phyloP scores from a whole-genome alignment of 53 echinoderm and acorn worm species.

The Paracentrotus lividus region DNA sequence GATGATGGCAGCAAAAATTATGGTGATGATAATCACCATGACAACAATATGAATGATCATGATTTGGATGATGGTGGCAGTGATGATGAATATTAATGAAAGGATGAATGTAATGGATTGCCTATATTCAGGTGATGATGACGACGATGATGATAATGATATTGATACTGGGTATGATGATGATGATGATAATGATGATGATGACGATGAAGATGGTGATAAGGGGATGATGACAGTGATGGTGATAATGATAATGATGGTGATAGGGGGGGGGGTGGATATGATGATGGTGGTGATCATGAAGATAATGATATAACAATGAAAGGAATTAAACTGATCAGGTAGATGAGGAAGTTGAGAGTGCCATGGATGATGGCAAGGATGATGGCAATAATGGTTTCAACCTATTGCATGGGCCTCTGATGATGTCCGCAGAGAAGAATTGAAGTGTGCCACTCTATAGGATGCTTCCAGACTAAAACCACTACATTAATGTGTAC shows the following conservation, averaged over 20 bases:
- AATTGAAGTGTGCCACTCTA: background rate
- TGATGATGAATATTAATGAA: background rate
- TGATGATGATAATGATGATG: background rate
- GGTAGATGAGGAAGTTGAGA: background rate
- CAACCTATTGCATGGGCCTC: background rate
- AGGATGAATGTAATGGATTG: too few relatives aligned
- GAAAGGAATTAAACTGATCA: background rate
- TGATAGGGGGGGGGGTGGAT: background rate
- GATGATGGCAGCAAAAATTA: background rate
- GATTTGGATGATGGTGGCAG: background rate
- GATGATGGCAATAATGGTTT: background rate
- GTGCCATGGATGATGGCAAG: background rate
- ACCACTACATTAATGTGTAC: slow-evolving; percentile 3
- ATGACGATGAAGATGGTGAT: background rate
- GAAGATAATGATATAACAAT: background rate
- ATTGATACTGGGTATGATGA: background rate
- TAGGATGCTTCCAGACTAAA: slow-evolving; percentile 5
- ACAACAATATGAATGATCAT: background rate
- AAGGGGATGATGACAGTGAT: background rate
- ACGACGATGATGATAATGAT: background rate
- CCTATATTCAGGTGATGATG: slow-evolving; percentile 16
- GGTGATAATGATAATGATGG: background rate
- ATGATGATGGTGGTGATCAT: slow-evolving; percentile 17
- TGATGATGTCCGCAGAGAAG: background rate
- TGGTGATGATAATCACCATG: background rate